These are phyloP conservation scores for Danaus chrysippus DNA, from an alignment of 2,888 invertebrate genomes.

Conservation along the genomic window DNA sequence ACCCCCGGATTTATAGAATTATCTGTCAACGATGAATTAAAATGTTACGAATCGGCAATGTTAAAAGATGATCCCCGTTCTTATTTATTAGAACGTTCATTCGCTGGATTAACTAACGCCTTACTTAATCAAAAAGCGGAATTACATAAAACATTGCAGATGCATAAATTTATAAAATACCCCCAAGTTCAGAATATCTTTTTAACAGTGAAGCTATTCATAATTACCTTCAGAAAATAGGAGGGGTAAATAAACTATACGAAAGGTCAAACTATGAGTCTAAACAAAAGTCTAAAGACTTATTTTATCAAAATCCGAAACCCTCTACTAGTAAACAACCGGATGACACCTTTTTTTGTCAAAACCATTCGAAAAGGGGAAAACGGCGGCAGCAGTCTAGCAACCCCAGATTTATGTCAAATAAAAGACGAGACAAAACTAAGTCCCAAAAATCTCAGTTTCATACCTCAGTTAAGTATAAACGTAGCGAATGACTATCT, in stretches of 20 bases:
- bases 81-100: conserved; percentile 14
- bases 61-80: conserved; percentile 16
- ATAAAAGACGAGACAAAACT: conserved; percentile 2
- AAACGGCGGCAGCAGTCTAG: neutral
- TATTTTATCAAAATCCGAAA: conserved; percentile 10
- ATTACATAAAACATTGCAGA: conserved; percentile 13
- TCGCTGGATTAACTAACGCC: conserved; percentile 17
- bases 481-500: too few relatives aligned
- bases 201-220: conserved; percentile 17
- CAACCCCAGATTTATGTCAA: conserved; percentile 5
- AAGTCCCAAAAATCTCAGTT: too few relatives aligned
- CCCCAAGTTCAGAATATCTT: conserved; percentile 15
- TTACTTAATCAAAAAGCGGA: conserved; percentile 14
- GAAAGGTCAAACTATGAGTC: neutral
- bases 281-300: neutral
- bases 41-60: conserved; percentile 12
- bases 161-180: conserved; percentile 16
- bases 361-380: conserved; percentile 11
- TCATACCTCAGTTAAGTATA: too few relatives aligned
- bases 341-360: conserved; percentile 11
- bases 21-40: conserved; percentile 12
- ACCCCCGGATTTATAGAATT: conserved; percentile 18
- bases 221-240: conserved; percentile 20
- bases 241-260: conserved; percentile 13
- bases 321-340: conserved; percentile 15